Evolutionary conservation across 2,797 vertebrate species (phyloP), one percentile per base, ranked within the genome.

Genomic region (Liparis tanakae): DNA sequence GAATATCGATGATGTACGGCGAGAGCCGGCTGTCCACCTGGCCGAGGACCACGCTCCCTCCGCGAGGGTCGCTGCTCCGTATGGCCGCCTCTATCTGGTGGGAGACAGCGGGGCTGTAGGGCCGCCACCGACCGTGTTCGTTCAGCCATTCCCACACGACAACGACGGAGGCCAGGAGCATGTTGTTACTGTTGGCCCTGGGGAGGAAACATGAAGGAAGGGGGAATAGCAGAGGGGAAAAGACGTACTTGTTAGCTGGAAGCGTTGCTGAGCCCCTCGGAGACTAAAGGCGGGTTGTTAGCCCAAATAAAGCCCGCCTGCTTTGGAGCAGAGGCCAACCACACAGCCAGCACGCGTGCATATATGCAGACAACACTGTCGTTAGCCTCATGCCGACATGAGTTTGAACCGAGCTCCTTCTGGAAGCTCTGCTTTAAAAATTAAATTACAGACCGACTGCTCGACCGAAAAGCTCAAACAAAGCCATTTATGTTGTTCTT

Each of bases 111-210:
- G 97, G 94, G 93, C 96, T 95, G 95, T 98, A 98, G 81, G 97
- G 97, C 89, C 96, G 94, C 97, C 97, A 98, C 66, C 97, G 96
- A 51, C 96, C 96, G 94, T 97, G 96, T 78, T 98, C 97, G 94
- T 96, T 97, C 79, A 98, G 93, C 97, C 97, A 98, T 95, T 98
- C 97, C 97, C 97, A 98, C 75, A 98, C 97, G 91, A 97, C 97
- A 91, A 96, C 96, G 15, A 96, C 96, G 59, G 96, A 96, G 86
- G 95, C 96, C 90, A 96, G 91, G 85, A 96, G 94, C 96, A 96
- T 96, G 88, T 78, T 90, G 88, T 85, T 89, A 87, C 65, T 83
- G 83, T 89, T 91, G 87, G 91, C 91, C 93, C 94, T 95, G 85
- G 50, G 56, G 62, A 62, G 53, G 7, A 63, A 6, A 76, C 39